Evolutionary conservation across 2,888 invertebrate species (phyloP), one percentile per base, ranked within the genome.

Genomic region (Hyposoter dolosus): DNA sequence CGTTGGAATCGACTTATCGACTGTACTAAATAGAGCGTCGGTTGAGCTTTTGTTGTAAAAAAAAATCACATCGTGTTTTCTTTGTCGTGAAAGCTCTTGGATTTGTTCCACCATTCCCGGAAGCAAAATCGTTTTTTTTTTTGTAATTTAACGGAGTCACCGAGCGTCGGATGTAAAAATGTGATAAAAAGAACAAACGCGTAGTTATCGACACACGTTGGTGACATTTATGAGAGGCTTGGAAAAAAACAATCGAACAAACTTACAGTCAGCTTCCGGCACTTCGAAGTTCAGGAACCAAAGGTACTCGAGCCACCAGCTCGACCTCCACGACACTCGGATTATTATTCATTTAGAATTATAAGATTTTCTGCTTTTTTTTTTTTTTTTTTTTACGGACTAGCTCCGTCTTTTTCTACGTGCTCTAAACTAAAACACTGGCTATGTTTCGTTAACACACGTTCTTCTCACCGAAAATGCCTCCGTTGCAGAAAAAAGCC

Each of bases 231-330:
- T 63, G 43, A 56, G 60, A 43, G 32, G 10, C 23, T 4, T 9
- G 28, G 0, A 43, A 78, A 43, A 28, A 68, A 56, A n/a, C n/a
- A 32, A 23, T 56, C 15, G n/a, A 71, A 78, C 23, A 75, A 85
- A 93, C 93, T 93, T 90, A 93, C 93, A 93, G 93, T 93, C 93
- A 93, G 92, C 93, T 93, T 84, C 88, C 90, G 87, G 88, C 76
- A 89, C 90, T 90, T 89, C 88, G 89, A 84, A 90, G 89, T 88
- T 92, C 91, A 71, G 89, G 90, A 89, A 91, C 90, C 86, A 91
- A 89, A 56, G 93, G 90, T 28, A 93, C 90, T 88, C 92, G 91
- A 82, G 92, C 91, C 91, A 92, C 90, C 87, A 93, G 89, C 90
- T 93, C 93, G 88, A 93, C 92, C 89, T 93, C 93, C 90, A 93